Base-by-base conservation (phyloP, 2,797 vertebrate species). In the Enteromius viviparus region DNA sequence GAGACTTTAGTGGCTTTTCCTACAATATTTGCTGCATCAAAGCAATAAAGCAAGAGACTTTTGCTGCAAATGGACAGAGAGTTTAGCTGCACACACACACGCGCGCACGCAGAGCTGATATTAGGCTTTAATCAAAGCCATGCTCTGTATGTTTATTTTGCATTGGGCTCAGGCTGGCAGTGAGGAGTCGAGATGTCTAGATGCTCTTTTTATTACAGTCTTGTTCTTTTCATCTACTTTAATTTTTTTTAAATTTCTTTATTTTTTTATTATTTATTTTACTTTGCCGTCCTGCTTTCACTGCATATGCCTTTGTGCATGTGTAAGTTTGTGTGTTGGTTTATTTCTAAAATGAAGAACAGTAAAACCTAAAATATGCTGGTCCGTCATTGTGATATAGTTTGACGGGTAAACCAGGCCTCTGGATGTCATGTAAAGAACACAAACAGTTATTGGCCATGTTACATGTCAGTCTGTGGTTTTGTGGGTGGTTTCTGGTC, bases 111-210 rank as follows among this genome's bases (percentile, higher is more conserved):
- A 40, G 60, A 66, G 71, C 68, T 92, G 94, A 96, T 97, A 97
- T 98, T 96, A 96, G 90, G 91, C 94, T 97, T 97, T 98, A 97
- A 98, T 98, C 95, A 97, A 97, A 96, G 94, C 92, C 96, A 97
- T 94, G 95, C 97, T 96, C 95, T 91, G 92, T 94, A 92, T 92
- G 94, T 96, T 96, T 96, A 92, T 94, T 92, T 95, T 95, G 94
- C 96, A 93, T 89, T 82, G 79, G 84, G 86, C 96, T 95, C 93
- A 96, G 96, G 93, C 93, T 94, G 92, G 92, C 93, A 96, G 96
- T 96, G 91, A 93, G 89, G 92, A 93, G 94, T 94, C 89, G 91
- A 91, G 90, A 91, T 95, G 94, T 96, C 96, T 95, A 96, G 93
- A 95, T 93, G 93, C 92, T 90, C 91, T 94, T 93, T 94, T 96